These are phyloP conservation scores for Oncorhynchus clarkii DNA, from an alignment of 2,113 vertebrate species.

Conservation along the genomic window DNA sequence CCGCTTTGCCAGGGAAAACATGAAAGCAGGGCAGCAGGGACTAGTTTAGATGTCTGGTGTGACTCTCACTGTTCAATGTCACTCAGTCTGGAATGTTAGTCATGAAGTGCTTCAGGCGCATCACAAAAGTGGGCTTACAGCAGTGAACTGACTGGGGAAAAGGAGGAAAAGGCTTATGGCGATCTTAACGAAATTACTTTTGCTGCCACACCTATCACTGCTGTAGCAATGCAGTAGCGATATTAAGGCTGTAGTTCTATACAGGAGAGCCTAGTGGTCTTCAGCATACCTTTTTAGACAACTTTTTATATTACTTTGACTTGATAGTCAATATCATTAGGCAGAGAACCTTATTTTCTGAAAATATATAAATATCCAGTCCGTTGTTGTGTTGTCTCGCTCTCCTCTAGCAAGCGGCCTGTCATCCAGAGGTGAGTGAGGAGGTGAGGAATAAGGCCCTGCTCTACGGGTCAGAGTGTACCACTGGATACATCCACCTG, in stretches of 20 bases:
- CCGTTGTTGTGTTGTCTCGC: constrained; percentile 22
- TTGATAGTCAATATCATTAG: background rate
- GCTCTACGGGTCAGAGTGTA: constrained; percentile 87
- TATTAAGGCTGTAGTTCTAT: background rate
- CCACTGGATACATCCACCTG: constrained; percentile 87
- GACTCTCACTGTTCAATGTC: constrained; percentile 48
- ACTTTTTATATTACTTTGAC: background rate
- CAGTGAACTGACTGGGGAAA: background rate
- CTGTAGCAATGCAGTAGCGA: too few relatives aligned
- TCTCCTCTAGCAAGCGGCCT: constrained; percentile 85
- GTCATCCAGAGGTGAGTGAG: constrained; percentile 84
- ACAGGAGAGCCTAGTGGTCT: background rate
- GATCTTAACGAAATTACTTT: too few relatives aligned
- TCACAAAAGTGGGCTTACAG: too few relatives aligned
- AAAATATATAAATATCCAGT: background rate
- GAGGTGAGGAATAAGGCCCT: constrained; percentile 85
- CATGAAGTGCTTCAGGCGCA: constrained; percentile 37
- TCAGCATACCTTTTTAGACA: background rate
- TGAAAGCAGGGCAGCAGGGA: constrained; percentile 35
- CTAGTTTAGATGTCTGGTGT: constrained; percentile 20
- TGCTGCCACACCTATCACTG: too few relatives aligned
- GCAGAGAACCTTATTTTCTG: background rate
- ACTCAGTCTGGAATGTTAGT: constrained; percentile 20
- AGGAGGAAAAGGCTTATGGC: background rate
- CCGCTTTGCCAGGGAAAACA: constrained; percentile 36